These are phyloP conservation scores for Pitangus sulphuratus DNA, from an alignment of 2,797 vertebrate species.

Conservation along the genomic window DNA sequence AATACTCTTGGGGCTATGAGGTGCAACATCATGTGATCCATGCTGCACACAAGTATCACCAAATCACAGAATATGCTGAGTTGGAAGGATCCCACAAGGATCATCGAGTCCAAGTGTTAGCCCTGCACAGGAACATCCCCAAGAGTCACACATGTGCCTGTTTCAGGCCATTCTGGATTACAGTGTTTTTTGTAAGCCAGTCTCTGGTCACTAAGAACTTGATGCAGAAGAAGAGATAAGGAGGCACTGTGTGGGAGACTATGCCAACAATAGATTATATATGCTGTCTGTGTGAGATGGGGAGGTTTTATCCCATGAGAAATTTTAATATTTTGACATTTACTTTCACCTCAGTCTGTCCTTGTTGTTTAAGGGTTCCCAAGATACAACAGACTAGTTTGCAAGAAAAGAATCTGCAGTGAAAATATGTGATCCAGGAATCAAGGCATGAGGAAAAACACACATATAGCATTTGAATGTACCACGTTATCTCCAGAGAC, in stretches of 20 bases:
- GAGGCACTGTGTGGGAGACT: neutral
- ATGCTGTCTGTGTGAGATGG: neutral
- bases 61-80: neutral
- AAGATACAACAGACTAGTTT: neutral
- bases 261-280: neutral
- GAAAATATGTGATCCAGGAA: neutral
- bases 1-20: neutral
- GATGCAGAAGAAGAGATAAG: neutral
- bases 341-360: neutral
- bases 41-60: accelerated
- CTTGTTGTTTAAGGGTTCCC: neutral
- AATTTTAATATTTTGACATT: neutral
- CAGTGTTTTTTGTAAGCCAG: neutral
- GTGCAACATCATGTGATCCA: neutral
- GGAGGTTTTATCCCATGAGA: neutral
- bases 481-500: neutral
- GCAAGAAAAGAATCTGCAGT: neutral
- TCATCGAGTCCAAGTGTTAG: accelerated
- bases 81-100: neutral
- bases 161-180: neutral
- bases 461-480: neutral
- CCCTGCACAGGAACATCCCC: neutral
- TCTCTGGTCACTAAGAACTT: neutral
- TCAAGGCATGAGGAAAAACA: neutral
- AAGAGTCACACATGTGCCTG: neutral